Evolutionary conservation across 2,888 invertebrate species (phyloP).

Genomic region (Imbricaverruca yamaguchii): DNA sequence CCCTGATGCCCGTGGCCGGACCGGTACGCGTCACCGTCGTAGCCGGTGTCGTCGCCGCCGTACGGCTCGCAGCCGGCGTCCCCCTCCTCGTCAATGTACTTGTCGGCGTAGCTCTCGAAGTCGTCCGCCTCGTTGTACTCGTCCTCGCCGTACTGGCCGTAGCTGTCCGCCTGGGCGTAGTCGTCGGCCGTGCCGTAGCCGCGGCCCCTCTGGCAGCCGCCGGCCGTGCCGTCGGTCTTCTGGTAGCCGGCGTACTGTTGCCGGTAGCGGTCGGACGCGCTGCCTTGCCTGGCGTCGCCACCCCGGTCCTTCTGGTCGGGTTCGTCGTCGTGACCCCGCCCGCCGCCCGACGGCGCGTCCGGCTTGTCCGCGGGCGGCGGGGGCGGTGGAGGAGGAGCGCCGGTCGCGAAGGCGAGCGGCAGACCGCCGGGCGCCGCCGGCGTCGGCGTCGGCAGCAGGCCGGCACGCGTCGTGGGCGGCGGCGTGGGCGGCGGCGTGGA

Average conservation of each 20-base stretch:
- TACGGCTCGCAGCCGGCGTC: background rate
- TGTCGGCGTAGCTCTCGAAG: background rate
- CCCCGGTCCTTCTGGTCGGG: background rate
- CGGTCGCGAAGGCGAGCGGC: background rate
- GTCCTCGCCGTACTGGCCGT: too few relatives aligned
- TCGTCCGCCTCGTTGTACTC: background rate
- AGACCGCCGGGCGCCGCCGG: background rate
- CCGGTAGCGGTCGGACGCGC: background rate
- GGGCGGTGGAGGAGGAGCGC: background rate
- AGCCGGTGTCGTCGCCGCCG: background rate
- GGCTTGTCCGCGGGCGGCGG: background rate
- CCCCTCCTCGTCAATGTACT: slow-evolving; percentile 1
- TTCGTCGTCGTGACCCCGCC: background rate
- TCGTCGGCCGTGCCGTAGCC: background rate
- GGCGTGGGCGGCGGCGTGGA: background rate
- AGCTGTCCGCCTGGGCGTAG: background rate
- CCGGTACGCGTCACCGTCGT: background rate
- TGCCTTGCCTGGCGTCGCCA: background rate
- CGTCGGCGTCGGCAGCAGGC: background rate
- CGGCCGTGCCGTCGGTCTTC: background rate
- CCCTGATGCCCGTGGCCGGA: background rate
- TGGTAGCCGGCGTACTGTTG: background rate
- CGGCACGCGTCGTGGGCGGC: background rate
- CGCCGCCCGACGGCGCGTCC: background rate
- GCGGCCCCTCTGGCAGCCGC: background rate